Conservation (phyloP, 2,888 invertebrate species). For the Sabellastarte sp. region DNA sequence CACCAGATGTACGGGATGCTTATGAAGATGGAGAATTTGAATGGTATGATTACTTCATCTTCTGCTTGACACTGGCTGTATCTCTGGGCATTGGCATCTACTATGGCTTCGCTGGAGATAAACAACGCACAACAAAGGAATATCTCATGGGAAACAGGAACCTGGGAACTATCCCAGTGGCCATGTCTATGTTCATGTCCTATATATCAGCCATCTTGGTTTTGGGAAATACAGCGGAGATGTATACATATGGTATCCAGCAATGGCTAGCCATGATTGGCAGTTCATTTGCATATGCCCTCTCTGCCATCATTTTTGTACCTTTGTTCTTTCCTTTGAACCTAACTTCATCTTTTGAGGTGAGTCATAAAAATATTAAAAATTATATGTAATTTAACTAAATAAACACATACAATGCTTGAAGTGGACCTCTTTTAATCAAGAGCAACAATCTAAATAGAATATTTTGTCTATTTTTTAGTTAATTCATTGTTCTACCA, state of each 20-base stretch:
- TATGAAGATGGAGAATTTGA: conserved; percentile 3
- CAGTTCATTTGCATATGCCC: conserved; percentile 7
- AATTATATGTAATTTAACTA: too few relatives aligned
- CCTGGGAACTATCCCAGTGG: conserved; percentile 15
- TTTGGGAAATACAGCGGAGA: conserved; percentile 21
- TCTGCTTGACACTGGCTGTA: conserved; percentile 9
- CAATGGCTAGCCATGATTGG: conserved; percentile 14
- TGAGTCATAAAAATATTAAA: too few relatives aligned
- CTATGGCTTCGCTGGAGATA: conserved; percentile 11
- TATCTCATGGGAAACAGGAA: conserved; percentile 18
- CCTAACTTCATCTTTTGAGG: conserved; percentile 13
- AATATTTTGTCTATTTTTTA: too few relatives aligned
- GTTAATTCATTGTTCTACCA: too few relatives aligned
- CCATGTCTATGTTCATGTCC: conserved; percentile 22
- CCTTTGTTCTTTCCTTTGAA: conserved; percentile 13
- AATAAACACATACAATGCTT: too few relatives aligned
- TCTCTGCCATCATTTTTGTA: conserved; percentile 5
- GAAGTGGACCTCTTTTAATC: too few relatives aligned
- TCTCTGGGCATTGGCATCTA: conserved; percentile 21
- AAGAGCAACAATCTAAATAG: too few relatives aligned
- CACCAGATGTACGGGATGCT: too few relatives aligned
- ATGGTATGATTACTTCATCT: conserved; percentile 20
- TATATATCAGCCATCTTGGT: conserved; percentile 24
- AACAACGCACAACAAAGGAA: conserved; percentile 18
- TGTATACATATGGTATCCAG: conserved; percentile 12